phyloP scores from a whole-genome alignment of 2,888 invertebrate species.

The Hirtodrosophila histrioides region DNA sequence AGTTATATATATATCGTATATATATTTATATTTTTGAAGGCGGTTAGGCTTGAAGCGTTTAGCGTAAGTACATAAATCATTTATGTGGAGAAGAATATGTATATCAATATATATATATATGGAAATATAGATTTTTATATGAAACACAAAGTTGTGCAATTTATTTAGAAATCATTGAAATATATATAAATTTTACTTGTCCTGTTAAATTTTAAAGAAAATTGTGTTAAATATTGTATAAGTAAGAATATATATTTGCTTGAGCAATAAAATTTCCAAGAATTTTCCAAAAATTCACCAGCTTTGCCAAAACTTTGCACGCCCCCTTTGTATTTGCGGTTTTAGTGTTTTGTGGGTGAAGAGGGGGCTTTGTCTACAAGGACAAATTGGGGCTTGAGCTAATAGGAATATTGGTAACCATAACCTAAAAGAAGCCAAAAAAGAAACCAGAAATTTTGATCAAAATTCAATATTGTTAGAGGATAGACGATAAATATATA shows the following conservation, averaged over 20 bases:
- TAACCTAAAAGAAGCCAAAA: slow-evolving; percentile 69
- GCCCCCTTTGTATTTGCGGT: slow-evolving; percentile 20
- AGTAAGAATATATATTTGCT: slow-evolving; percentile 8
- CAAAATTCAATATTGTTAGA: slow-evolving; percentile 20
- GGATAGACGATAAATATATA: not conserved
- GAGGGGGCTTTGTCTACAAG: slow-evolving; percentile 32
- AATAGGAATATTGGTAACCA: slow-evolving; percentile 73
- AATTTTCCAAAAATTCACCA: slow-evolving; percentile 44
- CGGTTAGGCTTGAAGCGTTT: slow-evolving; percentile 65
- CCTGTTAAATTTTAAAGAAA: slow-evolving; percentile 29
- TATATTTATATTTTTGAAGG: slow-evolving; percentile 6
- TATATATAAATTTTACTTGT: slow-evolving; percentile 18
- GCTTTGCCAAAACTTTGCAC: slow-evolving; percentile 51
- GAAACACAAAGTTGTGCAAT: slow-evolving; percentile 23
- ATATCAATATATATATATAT: slow-evolving; percentile 8
- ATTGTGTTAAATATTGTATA: slow-evolving; percentile 25
- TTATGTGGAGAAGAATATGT: slow-evolving; percentile 15
- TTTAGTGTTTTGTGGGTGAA: no score
- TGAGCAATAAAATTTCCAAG: slow-evolving; percentile 15
- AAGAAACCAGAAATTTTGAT: slow-evolving; percentile 38
- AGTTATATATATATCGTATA: slow-evolving; percentile 24
- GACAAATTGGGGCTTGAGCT: slow-evolving; percentile 33
- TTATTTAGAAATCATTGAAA: slow-evolving; percentile 35
- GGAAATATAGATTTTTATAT: not conserved
- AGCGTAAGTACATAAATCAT: slow-evolving; percentile 29